Percentiles rank a stretch among this genome's conserved stretches.
Evolutionary conservation across 1,140 invertebrate genomes (phyloP).

Genomic region (Dendroctonus ponderosae): DNA sequence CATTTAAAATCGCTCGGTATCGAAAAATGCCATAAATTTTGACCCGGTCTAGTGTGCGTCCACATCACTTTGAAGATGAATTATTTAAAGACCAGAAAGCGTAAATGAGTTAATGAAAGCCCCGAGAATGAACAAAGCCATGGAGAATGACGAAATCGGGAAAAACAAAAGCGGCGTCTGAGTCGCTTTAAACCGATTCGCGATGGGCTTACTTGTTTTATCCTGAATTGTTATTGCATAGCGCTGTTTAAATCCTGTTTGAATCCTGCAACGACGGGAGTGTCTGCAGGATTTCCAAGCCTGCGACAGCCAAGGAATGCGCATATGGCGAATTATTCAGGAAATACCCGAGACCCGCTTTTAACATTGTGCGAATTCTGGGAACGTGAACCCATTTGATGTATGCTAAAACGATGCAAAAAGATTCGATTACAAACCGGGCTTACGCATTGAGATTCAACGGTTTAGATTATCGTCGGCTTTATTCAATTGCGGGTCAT

Average conservation of each 20-base stretch:
- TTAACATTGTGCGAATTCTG: constrained; percentile 27
- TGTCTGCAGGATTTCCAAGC: constrained; percentile 25
- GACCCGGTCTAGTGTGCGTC: too few relatives aligned
- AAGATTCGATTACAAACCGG: background rate
- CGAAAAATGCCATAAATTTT: too few relatives aligned
- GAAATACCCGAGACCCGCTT: constrained; percentile 24
- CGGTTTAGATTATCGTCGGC: too few relatives aligned
- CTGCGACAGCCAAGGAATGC: constrained; percentile 23
- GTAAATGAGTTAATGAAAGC: too few relatives aligned
- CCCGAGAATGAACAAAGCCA: too few relatives aligned
- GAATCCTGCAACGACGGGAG: constrained; percentile 14
- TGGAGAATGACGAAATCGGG: too few relatives aligned
- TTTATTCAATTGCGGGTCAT: too few relatives aligned
- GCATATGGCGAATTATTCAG: constrained; percentile 28
- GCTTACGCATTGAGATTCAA: too few relatives aligned
- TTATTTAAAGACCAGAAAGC: too few relatives aligned
- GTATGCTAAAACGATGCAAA: constrained; percentile 4
- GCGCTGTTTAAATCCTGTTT: constrained; percentile 16
- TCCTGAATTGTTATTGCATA: constrained; percentile 26
- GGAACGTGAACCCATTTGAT: background rate
- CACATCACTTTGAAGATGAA: too few relatives aligned
- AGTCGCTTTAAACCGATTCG: background rate
- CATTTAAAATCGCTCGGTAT: too few relatives aligned
- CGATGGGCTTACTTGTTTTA: constrained; percentile 10
- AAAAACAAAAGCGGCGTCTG: too few relatives aligned